Percentiles rank a stretch among this genome's conserved stretches.
These are phyloP conservation scores for Peromyscus nudipes DNA, from an alignment of 2,797 vertebrate species.

Conservation along the genomic window DNA sequence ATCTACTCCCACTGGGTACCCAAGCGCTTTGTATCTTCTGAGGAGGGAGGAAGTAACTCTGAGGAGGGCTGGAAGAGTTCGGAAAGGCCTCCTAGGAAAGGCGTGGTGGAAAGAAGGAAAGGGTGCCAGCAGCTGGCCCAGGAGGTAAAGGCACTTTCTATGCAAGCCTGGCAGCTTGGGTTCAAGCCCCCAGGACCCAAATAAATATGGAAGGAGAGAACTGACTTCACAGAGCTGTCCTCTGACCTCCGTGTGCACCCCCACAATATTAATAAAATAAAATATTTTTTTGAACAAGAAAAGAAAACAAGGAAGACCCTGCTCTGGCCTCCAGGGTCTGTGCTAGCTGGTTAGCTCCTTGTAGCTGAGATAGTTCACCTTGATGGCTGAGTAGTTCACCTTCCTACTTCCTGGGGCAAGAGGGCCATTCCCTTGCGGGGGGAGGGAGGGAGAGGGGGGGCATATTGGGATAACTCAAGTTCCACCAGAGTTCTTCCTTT, in stretches of 20 bases:
- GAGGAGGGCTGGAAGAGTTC: neutral
- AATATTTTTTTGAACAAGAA: neutral
- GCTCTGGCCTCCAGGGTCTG: neutral
- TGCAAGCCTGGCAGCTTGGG: neutral
- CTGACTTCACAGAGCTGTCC: neutral
- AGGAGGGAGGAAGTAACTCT: neutral
- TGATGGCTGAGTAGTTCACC: neutral
- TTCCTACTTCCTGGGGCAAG: neutral
- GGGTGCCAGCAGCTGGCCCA: neutral
- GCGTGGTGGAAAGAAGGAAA: neutral
- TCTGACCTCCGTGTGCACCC: neutral
- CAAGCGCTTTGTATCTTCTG: neutral
- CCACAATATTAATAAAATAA: neutral
- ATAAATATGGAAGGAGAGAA: neutral
- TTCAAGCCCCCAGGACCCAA: neutral
- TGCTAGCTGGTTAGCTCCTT: neutral
- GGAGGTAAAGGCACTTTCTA: neutral
- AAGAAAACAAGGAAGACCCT: neutral
- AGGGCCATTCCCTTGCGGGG: neutral
- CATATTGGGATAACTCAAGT: neutral
- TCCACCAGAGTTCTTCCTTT: slow-evolving; percentile 25
- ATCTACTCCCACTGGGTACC: neutral
- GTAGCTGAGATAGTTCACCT: neutral
- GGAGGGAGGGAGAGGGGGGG: neutral
- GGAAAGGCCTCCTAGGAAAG: neutral